Base-by-base conservation (phyloP, 2,797 vertebrate species). In the Percopsis omiscomaycus region DNA sequence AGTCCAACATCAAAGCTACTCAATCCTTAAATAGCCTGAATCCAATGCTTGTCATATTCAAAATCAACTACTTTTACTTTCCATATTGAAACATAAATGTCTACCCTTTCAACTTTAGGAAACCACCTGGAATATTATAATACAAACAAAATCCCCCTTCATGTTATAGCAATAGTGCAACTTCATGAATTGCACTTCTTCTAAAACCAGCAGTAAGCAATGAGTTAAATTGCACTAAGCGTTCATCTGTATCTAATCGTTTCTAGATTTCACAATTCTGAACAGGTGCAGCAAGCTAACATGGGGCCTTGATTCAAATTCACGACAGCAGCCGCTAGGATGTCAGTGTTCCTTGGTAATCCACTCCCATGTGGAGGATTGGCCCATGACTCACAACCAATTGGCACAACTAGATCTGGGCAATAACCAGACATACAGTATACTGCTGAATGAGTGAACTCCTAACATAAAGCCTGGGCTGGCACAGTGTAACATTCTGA, bases 241-340 rank as follows among this genome's bases (percentile, higher is more conserved):
- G 69, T 81, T 80, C 69, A 78, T 80, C 71, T 80, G 37, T 10
- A 15, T 68, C 79, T 81, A 82, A 84, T 86, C 85, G 80, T 84
- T 79, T 78, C 83, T 28, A 37, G 22, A 22, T 22, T 22, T 22
- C 22, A 22, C 68, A 69, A 79, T 64, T 65, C 64, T 48, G 58
- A 59, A 59, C 55, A 75, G 62, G 50, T 78, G 71, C 68, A 75
- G 71, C 54, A 82, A 67, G 74, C 81, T 59, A 45, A 61, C 52
- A 45, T n/a, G 60, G 51, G 59, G 61, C 55, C 42, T 37, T 62
- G 61, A 28, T 60, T 64, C 68, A 79, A 29, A 82, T 85, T 80
- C n/a, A 50, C 51, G 55, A 16, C 29, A 50, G 37, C 6, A 62
- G 13, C 61, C 9, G 29, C 32, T 12, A 9, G 50, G 28, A 9